Base-by-base conservation (phyloP, 2,797 vertebrate species). In the Lateolabrax maculatus region DNA sequence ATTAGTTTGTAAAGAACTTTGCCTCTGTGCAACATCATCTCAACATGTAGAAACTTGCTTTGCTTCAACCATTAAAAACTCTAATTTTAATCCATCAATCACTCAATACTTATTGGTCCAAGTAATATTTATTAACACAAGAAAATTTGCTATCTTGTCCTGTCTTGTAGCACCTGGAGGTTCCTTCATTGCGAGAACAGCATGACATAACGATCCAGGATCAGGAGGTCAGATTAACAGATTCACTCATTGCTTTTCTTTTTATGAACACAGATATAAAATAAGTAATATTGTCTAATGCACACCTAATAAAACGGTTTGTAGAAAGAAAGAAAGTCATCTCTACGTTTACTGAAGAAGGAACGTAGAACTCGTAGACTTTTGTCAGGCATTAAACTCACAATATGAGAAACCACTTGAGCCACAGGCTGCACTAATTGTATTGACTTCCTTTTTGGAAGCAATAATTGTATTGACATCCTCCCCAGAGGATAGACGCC, bases 161-260 rank as follows among this genome's bases (percentile, higher is more conserved):
- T 85, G 11, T 85, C 21, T 86, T 84, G 53, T 52, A 92, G 92
- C 90, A 85, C 79, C 83, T 94, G 69, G 94, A 94, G 69, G 81
- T 94, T 72, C 89, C 92, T 34, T 84, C 86, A 57, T 74, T 23
- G 18, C 80, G 83, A 77, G 94, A 94, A 46, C 91, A 92, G 75
- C 41, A 83, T 34, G 93, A 93, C 5, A 29, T 63, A 23, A 77
- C 27, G 3, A 83, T 77, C 48, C 85, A 88, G 57, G 92, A 94
- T 44, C 88, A 88, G 43, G 94, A 95, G 94, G 95, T 95, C 65
- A 86, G 92, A 87, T 21, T 19, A 67, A 77, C 64, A 83, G 1
- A 41, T 36, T 61, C 5, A 52, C 18, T 62, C 11, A 12, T 64
- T 75, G 43, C 21, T 9, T 60, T 43, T 72, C 1, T 34, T 60